phyloP scores from a whole-genome alignment of 37 sponge, comb jelly and placozoan species.

The Ianthella basta region DNA sequence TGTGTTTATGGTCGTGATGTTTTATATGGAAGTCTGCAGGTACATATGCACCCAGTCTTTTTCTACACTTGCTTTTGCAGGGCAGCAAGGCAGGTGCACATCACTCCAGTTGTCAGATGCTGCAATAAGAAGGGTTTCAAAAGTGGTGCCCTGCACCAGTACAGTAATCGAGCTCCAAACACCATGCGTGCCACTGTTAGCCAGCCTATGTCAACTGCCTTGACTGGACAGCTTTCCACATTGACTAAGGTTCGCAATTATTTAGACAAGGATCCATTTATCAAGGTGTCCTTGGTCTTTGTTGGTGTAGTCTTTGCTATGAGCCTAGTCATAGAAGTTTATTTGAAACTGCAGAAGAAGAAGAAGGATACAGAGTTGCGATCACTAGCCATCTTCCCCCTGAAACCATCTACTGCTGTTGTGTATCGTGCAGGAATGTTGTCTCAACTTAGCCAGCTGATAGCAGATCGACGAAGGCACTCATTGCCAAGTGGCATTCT shows the following conservation, averaged over 20 bases:
- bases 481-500: constrained; percentile 23
- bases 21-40: no score
- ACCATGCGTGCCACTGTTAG: neutral
- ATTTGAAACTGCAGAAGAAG: constrained; percentile 39
- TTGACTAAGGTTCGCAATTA: constrained; percentile 3
- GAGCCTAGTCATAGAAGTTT: constrained; percentile 48
- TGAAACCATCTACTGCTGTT: neutral
- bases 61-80: neutral
- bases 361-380: neutral
- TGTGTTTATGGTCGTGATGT: no score
- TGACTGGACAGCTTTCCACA: neutral
- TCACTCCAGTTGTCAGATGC: no score
- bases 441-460: neutral
- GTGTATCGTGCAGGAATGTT: neutral
- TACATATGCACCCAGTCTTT: constrained; percentile 2
- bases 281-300: constrained; percentile 63
- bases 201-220: neutral
- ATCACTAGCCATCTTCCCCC: constrained; percentile 17
- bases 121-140: neutral
- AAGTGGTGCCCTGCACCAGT: neutral
- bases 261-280: constrained; percentile 61
- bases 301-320: constrained; percentile 61
- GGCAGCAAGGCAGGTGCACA: neutral
- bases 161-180: neutral
- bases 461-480: neutral